Percentiles rank a stretch among this genome's conserved stretches.
These are phyloP conservation scores for Clinocottus analis DNA, from an alignment of 2,113 vertebrate genomes.

Conservation along the genomic window DNA sequence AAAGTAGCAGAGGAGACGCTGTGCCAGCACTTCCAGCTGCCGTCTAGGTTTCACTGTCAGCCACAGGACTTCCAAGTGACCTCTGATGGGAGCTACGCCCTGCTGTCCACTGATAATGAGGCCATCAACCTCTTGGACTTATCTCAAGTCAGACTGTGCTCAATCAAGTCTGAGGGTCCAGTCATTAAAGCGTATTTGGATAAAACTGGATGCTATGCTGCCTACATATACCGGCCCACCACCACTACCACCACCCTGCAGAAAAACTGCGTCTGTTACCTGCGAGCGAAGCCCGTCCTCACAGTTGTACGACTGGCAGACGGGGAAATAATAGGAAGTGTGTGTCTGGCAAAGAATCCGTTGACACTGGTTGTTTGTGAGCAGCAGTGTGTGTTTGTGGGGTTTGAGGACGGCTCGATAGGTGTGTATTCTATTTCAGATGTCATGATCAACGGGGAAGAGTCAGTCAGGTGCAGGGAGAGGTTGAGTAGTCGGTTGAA, in stretches of 20 bases:
- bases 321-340: constrained; percentile 73
- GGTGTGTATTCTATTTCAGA: constrained; percentile 79
- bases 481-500: constrained; percentile 1
- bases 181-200: constrained; percentile 74
- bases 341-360: constrained; percentile 72
- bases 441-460: background rate
- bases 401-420: constrained; percentile 84
- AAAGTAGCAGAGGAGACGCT: constrained; percentile 82
- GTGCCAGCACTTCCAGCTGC: constrained; percentile 80
- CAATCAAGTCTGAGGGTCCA: constrained; percentile 66
- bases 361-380: constrained; percentile 65
- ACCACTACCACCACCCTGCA: background rate
- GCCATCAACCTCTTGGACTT: constrained; percentile 78
- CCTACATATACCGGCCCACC: constrained; percentile 65
- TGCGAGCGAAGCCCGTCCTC: constrained; percentile 71
- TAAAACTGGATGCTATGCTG: constrained; percentile 66
- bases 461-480: constrained; percentile 21
- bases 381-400: constrained; percentile 76
- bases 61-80: constrained; percentile 76
- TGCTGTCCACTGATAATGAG: constrained; percentile 70
- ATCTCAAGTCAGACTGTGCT: constrained; percentile 70
- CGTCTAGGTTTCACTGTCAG: constrained; percentile 61
- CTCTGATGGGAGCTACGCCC: constrained; percentile 73
- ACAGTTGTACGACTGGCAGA: constrained; percentile 71
- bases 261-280: constrained; percentile 59